phyloP scores from a whole-genome alignment of 2,888 invertebrate genomes.

The Entomobrya multifasciata region DNA sequence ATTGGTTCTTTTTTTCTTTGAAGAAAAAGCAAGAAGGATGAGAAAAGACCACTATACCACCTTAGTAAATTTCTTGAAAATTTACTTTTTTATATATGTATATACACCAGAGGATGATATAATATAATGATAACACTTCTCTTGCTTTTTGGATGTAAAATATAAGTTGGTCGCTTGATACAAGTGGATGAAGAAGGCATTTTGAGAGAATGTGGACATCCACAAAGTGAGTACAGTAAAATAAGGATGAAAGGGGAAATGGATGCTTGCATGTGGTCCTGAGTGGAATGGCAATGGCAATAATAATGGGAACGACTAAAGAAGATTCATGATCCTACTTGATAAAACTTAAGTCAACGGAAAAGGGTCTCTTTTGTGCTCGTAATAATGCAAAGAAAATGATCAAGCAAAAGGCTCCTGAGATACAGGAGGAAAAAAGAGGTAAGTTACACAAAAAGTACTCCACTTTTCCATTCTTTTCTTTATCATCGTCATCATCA shows the following conservation, averaged over 20 bases:
- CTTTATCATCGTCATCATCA: background rate
- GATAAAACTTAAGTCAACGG: slow-evolving; percentile 62
- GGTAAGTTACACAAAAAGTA: slow-evolving; percentile 13
- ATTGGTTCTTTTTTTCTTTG: background rate
- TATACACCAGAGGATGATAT: slow-evolving; percentile 4
- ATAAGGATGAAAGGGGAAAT: slow-evolving; percentile 41
- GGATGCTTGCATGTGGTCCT: slow-evolving; percentile 70
- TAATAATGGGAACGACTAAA: slow-evolving; percentile 59
- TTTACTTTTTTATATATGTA: too few relatives aligned
- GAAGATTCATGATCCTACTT: slow-evolving; percentile 71
- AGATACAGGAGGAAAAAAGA: background rate
- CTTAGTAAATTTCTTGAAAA: too few relatives aligned
- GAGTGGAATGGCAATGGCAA: slow-evolving; percentile 71
- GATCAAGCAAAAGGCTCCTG: slow-evolving; percentile 39
- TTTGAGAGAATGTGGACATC: slow-evolving; percentile 2
- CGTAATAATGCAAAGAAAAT: slow-evolving; percentile 68
- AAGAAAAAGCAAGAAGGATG: background rate
- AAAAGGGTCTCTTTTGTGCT: slow-evolving; percentile 55
- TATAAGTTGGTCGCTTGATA: background rate
- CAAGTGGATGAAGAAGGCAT: background rate
- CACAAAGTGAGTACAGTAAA: slow-evolving; percentile 18
- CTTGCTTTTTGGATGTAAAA: too few relatives aligned
- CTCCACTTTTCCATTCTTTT: slow-evolving; percentile 5
- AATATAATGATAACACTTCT: background rate
- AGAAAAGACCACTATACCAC: background rate